Base-by-base conservation (phyloP, 2,888 invertebrate genomes). In the Halictus ligatus region DNA sequence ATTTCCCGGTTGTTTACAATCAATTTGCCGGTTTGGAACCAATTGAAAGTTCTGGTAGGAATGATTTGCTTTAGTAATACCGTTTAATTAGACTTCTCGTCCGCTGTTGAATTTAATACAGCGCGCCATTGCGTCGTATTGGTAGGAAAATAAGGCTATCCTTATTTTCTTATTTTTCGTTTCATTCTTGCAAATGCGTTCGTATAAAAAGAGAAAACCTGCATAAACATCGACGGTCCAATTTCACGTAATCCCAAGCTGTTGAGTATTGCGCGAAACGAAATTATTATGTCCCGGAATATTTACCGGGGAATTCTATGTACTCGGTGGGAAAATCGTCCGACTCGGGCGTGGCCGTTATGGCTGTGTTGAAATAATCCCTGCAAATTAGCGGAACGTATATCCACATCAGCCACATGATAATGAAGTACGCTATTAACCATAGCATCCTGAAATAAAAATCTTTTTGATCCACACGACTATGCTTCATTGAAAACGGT, bases 271-370 rank as follows among this genome's bases (percentile, higher is more conserved):
- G 18, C 13, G n/a, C 71, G 40, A 29, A 48, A 25, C 48, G 25
- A 29, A 48, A 73, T 73, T 50, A 7, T 46, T 35, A 15, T 67
- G 46, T 18, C 13, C 2, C 1, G 35, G 5, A 71, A 58, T 46
- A 72, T 73, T 89, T 88, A 92, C 91, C 92, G n/a, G 93, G 93
- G 64, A 91, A 91, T 15, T 87, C 58, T 75, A 93, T 67, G 15
- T 82, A 8, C 29, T 80, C 40, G 13, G 89, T 88, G 10, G 86
- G 88, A 71, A 88, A 88, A 85, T 81, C 80, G 25, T 90, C 88
- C n/a, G 88, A 80, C 21, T 89, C 87, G 25, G 85, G 77, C 21
- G 81, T 80, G 21, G 89, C 90, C 0, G 88, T 58, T 40, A 92
- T 86, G 0, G 90, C 88, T 25, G 85, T 84, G 1, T 78, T 46